Conservation (phyloP, 2,888 invertebrate genomes). For the Pseudococcus jackbeardsleyi region DNA sequence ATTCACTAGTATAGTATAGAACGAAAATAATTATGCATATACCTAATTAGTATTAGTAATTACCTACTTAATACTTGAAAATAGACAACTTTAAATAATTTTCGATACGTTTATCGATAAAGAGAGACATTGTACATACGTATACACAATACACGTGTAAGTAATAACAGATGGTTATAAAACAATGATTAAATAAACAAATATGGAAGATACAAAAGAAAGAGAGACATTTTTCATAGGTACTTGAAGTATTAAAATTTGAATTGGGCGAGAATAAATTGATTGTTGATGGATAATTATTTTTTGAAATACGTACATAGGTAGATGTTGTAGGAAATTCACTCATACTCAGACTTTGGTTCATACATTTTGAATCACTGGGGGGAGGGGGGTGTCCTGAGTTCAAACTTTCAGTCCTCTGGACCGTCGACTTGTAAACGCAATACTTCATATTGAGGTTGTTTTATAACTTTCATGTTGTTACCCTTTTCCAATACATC, state of each 20-base stretch:
- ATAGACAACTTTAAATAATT: slow-evolving; percentile 7
- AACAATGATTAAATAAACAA: slow-evolving; percentile 9
- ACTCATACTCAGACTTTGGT: background rate
- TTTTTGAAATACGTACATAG: background rate
- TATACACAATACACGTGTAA: background rate
- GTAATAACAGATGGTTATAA: background rate
- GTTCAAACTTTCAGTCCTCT: background rate
- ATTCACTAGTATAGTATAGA: slow-evolving; percentile 40
- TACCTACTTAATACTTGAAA: slow-evolving; percentile 47
- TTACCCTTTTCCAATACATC: slow-evolving; percentile 12
- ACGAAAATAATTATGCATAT: too few species aligned
- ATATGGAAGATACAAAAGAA: slow-evolving; percentile 29
- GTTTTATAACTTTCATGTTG: background rate
- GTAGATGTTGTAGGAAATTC: background rate
- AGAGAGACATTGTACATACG: background rate
- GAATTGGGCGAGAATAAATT: background rate
- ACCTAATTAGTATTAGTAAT: too few species aligned
- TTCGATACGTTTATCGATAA: slow-evolving; percentile 40
- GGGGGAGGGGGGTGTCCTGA: background rate
- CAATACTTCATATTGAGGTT: slow-evolving; percentile 61
- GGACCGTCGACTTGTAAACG: slow-evolving; percentile 47
- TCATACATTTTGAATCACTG: background rate
- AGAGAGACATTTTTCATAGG: slow-evolving; percentile 25
- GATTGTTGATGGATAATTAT: background rate
- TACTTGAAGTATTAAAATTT: slow-evolving; percentile 32